phyloP scores from a whole-genome alignment of 1,140 invertebrate genomes.

The Drosophila leontia region DNA sequence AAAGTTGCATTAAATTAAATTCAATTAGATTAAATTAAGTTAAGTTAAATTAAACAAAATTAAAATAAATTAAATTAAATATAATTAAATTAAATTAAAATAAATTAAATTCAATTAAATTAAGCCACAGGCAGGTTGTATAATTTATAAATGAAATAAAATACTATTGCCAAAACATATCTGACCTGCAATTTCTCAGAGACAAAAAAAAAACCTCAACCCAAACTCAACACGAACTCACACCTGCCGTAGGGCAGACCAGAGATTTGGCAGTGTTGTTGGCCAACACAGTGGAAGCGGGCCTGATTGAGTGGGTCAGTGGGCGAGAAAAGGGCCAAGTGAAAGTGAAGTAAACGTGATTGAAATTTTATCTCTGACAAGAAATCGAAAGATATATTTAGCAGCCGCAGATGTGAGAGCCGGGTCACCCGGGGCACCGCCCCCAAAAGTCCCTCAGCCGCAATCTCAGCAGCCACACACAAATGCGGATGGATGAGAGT shows the following conservation, averaged over 20 bases:
- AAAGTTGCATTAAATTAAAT: too few relatives aligned
- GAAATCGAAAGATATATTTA: constrained; percentile 64
- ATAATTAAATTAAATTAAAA: too few relatives aligned
- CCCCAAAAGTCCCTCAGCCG: constrained; percentile 13
- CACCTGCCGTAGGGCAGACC: neutral
- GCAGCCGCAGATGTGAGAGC: constrained; percentile 47
- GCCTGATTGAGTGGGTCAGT: constrained; percentile 48
- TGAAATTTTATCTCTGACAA: constrained; percentile 78
- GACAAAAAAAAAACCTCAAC: neutral
- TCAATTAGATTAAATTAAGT: too few relatives aligned
- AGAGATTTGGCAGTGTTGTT: constrained; percentile 4
- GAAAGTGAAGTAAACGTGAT: constrained; percentile 78
- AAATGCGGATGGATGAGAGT: constrained; percentile 22
- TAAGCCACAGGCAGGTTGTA: neutral
- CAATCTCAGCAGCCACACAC: constrained; percentile 37
- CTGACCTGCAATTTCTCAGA: neutral
- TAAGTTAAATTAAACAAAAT: too few relatives aligned
- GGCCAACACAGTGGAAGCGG: constrained; percentile 21
- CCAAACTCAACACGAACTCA: neutral
- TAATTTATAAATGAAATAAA: neutral
- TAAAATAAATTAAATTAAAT: too few relatives aligned
- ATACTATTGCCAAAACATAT: too few relatives aligned
- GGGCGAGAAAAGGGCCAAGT: constrained; percentile 34
- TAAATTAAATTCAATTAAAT: too few relatives aligned
- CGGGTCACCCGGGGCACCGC: constrained; percentile 36